These are phyloP conservation scores for Gopherus evgoodei DNA, from an alignment of 2,113 vertebrate genomes.

Conservation along the genomic window DNA sequence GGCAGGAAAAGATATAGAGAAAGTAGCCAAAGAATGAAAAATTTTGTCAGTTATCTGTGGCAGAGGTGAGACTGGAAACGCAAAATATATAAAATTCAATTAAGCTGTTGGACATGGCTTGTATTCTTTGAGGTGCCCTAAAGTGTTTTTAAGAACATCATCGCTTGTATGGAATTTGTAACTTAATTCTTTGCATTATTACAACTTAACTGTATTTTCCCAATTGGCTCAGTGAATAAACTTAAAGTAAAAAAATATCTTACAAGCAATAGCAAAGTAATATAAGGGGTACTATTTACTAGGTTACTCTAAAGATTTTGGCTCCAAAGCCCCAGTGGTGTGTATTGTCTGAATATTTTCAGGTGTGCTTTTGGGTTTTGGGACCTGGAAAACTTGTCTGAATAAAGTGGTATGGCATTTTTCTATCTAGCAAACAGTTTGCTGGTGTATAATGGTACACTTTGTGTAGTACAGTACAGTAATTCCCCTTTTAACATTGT, in stretches of 20 bases:
- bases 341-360: conserved; percentile 9
- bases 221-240: neutral
- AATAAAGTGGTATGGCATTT: neutral
- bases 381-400: neutral
- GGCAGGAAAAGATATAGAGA: neutral
- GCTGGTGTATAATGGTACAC: neutral
- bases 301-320: neutral
- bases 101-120: neutral
- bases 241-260: neutral
- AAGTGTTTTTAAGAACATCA: neutral
- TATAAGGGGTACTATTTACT: neutral
- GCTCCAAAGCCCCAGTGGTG: neutral
- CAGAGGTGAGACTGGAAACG: neutral
- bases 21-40: neutral
- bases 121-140: neutral
- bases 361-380: neutral
- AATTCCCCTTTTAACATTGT: too few relatives aligned
- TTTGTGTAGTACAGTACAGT: neutral
- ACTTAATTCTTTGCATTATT: neutral
- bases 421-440: neutral
- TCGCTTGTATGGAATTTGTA: neutral
- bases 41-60: neutral
- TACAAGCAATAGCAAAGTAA: neutral
- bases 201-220: neutral
- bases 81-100: neutral